Evolutionary conservation across 1,140 invertebrate species (phyloP), one percentile per base, ranked within the genome.

Genomic region (Tetragonula clypearis): DNA sequence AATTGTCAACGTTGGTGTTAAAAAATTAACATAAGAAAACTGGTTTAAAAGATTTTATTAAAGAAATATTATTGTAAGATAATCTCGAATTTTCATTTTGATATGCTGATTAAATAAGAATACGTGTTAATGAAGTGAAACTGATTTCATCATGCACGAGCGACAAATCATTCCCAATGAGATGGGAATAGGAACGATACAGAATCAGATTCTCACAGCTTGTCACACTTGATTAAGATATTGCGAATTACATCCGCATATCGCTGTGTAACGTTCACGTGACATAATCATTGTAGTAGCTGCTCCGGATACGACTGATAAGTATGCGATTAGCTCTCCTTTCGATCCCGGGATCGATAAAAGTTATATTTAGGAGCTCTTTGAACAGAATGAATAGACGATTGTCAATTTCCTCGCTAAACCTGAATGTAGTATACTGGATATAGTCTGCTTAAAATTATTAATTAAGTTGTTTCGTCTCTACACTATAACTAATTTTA

Each of bases 191-290:
- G 58, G 23, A 56, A n/a, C 1, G 30, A 49, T n/a, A 53, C 69
- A 23, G 79, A 49, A 71, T 60, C 69, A 75, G 75, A 75, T 87
- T 82, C 82, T 81, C 87, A 80, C 82, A 35, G 60, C 58, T 81
- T 87, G 86, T 81, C 87, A 79, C 65, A 79, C 75, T 85, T 74
- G 78, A 79, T 73, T 76, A 74, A 80, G 86, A 81, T 87, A 88
- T 69, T 74, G 65, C 84, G 87, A 80, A 88, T 87, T 88, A 87
- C 79, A 82, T 87, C 79, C 69, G 80, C 75, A 58, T 80, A 88
- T 85, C 86, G 58, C 74, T 56, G 74, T 49, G 62, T 60, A 78
- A 56, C 78, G 62, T 88, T 82, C 75, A n/a, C 58, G 30, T 65
- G 87, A 88, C 74, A 55, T 81, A 66, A 84, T 82, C 87, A 60